Percentiles rank a stretch among this genome's conserved stretches.
Conservation (phyloP, 2,113 vertebrate genomes). For the Lasiurus borealis region DNA sequence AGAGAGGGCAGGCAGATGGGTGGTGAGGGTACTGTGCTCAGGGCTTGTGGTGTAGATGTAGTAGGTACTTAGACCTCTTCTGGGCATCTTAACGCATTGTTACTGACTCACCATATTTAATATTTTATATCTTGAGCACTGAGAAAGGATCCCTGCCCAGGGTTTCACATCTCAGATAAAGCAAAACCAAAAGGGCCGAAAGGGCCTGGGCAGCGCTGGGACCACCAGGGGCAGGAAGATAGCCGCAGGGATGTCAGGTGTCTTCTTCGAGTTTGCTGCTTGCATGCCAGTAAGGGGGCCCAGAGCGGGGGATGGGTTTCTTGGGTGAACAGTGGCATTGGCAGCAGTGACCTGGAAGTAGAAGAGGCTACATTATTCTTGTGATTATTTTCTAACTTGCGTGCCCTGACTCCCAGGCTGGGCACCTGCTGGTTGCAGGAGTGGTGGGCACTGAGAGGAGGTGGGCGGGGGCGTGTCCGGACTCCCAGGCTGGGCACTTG, state of each 20-base stretch:
- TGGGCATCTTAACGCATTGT: not conserved
- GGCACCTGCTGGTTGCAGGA: no score
- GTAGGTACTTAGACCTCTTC: not conserved
- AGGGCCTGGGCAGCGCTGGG: not conserved
- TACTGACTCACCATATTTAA: not conserved
- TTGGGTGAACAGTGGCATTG: not conserved
- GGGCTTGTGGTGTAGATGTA: not conserved
- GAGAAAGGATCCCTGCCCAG: not conserved
- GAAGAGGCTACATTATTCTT: not conserved
- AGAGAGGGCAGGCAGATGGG: not conserved
- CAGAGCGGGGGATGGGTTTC: not conserved
- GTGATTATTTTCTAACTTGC: not conserved
- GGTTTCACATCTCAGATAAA: slow-evolving; percentile 20
- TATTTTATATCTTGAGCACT: slow-evolving; percentile 7
- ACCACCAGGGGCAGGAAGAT: not conserved
- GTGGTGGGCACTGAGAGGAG: no score
- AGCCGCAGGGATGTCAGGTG: not conserved
- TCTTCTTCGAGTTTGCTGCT: not conserved
- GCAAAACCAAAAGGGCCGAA: not conserved
- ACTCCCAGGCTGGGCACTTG: not conserved
- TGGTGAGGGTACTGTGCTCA: not conserved
- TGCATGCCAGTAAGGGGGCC: accelerated
- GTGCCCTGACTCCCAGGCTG: not conserved
- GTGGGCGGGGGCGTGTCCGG: not conserved
- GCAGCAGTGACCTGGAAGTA: not conserved